Evolutionary conservation across 2,113 vertebrate species (phyloP).

Genomic region (Mustelus asterias): DNA sequence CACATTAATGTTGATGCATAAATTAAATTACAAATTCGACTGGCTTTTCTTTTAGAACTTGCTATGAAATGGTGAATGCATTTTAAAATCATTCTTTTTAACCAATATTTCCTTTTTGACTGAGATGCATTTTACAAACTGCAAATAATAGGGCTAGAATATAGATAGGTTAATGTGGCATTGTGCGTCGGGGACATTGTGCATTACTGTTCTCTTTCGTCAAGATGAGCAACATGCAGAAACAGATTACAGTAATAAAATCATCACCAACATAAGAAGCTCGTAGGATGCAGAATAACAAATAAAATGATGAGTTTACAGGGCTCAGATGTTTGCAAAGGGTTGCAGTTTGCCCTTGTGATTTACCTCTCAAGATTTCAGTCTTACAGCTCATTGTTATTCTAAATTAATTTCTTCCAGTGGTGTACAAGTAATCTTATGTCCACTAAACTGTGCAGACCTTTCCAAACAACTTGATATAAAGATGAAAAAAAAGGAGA

Average conservation of each 20-base stretch:
- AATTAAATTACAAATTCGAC: not conserved
- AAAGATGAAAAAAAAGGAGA: not conserved
- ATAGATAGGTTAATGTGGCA: not conserved
- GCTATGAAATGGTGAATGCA: not conserved
- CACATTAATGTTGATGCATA: conserved; percentile 18
- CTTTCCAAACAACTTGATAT: not conserved
- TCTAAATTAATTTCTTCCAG: not conserved
- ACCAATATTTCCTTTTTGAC: too few species aligned
- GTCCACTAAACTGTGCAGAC: not conserved
- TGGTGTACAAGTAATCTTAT: not conserved
- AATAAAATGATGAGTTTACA: not conserved
- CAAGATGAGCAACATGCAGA: not conserved
- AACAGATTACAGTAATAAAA: not conserved
- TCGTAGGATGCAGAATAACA: not conserved
- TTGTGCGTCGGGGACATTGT: not conserved
- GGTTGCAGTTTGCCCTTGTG: not conserved
- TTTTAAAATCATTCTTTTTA: not conserved
- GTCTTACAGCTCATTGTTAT: not conserved
- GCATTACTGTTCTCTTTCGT: not conserved
- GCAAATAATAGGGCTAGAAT: not conserved
- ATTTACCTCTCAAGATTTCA: not conserved
- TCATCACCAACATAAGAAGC: not conserved
- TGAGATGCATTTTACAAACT: not conserved
- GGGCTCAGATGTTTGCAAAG: not conserved
- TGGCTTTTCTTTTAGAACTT: not conserved